Conservation (phyloP, 2,888 invertebrate genomes). For the Pseudococcus viburni region DNA sequence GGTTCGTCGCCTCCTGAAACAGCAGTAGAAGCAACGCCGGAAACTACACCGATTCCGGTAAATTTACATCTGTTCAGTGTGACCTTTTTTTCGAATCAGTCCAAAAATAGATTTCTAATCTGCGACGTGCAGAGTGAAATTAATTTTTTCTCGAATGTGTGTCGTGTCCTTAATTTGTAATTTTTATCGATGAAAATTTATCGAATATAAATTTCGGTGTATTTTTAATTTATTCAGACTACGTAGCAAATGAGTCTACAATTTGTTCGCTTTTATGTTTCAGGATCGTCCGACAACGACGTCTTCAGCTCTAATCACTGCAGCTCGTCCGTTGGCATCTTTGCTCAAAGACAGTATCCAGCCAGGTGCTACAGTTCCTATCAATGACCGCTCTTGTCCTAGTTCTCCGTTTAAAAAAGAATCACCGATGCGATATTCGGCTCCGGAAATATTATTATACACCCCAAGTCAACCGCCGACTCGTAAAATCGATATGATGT, state of each 20-base stretch:
- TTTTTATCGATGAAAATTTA: background rate
- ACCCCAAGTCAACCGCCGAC: background rate
- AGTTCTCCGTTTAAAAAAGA: constrained; percentile 81
- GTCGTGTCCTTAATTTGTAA: background rate
- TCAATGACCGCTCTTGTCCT: constrained; percentile 71
- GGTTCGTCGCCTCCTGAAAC: constrained; percentile 87
- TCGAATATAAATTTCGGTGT: no score
- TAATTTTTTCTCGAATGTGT: no score
- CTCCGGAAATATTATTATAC: constrained; percentile 9
- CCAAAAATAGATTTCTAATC: no score
- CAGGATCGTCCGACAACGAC: constrained; percentile 36
- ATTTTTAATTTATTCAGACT: no score
- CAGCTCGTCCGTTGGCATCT: background rate
- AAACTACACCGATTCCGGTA: constrained; percentile 86
- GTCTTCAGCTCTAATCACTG: background rate
- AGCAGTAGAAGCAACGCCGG: constrained; percentile 90
- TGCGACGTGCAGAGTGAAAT: no score
- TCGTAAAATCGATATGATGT: constrained; percentile 68
- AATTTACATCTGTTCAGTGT: background rate
- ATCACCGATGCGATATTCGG: constrained; percentile 72
- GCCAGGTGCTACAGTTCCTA: constrained; percentile 59
- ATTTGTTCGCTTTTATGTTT: no score
- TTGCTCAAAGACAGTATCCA: background rate
- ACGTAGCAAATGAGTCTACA: no score
- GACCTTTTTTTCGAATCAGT: no score